phyloP scores from a whole-genome alignment of 2,888 invertebrate genomes.

The Trachelus stipa region DNA sequence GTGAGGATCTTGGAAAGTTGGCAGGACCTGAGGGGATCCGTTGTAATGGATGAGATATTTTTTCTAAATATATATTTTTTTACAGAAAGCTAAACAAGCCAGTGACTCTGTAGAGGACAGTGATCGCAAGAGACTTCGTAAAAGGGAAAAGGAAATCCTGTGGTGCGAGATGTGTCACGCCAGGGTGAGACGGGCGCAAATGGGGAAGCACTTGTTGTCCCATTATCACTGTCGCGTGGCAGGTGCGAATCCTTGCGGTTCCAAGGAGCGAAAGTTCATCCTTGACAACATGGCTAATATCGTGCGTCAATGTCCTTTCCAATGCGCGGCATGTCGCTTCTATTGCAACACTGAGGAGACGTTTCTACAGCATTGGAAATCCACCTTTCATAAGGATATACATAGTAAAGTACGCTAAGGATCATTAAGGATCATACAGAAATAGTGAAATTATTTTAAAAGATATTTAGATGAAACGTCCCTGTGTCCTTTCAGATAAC shows the following conservation, averaged over 20 bases:
- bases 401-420: conserved; percentile 60
- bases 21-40: background rate
- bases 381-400: conserved; percentile 71
- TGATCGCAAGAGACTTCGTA: conserved; percentile 67
- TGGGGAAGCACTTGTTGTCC: conserved; percentile 88
- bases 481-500: conserved; percentile 56
- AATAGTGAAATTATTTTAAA: background rate
- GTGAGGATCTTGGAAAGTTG: conserved; percentile 11
- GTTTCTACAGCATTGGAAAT: conserved; percentile 81
- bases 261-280: conserved; percentile 73
- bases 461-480: background rate
- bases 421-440: background rate
- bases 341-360: conserved; percentile 82
- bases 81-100: conserved; percentile 29
- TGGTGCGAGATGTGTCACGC: conserved; percentile 81
- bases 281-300: conserved; percentile 83
- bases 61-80: conserved; percentile 2
- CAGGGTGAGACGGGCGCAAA: conserved; percentile 75
- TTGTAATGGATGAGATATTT: conserved; percentile 7
- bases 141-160: conserved; percentile 71
- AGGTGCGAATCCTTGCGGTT: conserved; percentile 74
- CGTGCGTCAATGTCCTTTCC: conserved; percentile 85
- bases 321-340: conserved; percentile 86
- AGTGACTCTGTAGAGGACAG: conserved; percentile 16
- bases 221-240: conserved; percentile 81